A percentile compares a stretch with the other conserved stretches of the same genome.
phyloP scores from a whole-genome alignment of 2,888 invertebrate species.

The Habrosyne pyritoides region DNA sequence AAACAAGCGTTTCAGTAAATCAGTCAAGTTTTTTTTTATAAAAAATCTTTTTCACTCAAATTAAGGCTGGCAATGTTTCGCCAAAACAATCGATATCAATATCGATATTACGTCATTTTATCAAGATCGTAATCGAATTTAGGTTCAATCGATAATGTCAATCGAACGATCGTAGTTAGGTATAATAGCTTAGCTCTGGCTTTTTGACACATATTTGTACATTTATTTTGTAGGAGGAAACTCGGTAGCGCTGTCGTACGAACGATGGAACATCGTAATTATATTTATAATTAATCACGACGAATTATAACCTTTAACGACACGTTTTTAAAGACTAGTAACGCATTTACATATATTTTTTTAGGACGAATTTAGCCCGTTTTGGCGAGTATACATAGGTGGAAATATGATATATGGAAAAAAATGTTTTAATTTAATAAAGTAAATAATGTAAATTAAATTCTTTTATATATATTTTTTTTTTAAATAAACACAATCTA shows the following conservation, averaged over 20 bases:
- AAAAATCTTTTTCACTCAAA: too few species aligned
- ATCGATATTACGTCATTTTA: not conserved
- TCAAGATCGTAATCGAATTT: not conserved
- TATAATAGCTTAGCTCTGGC: constrained; percentile 13
- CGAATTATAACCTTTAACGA: constrained; percentile 44
- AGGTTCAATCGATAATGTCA: not conserved
- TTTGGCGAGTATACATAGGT: constrained; percentile 34
- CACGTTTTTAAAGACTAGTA: constrained; percentile 57
- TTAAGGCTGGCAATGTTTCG: constrained; percentile 16
- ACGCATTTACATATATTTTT: constrained; percentile 40
- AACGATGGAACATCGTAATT: constrained; percentile 9
- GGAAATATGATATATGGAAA: constrained; percentile 29
- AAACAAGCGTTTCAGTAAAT: not conserved
- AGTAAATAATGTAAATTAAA: constrained; percentile 51
- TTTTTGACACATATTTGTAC: constrained; percentile 75
- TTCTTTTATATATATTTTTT: constrained; percentile 14
- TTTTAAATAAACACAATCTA: constrained; percentile 44
- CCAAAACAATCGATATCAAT: constrained; percentile 22
- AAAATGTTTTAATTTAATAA: constrained; percentile 29
- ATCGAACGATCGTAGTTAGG: not conserved
- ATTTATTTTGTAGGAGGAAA: constrained; percentile 46
- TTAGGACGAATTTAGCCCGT: constrained; percentile 55
- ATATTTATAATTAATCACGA: constrained; percentile 30
- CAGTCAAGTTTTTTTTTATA: too few species aligned
- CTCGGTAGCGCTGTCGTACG: constrained; percentile 11